Conservation (phyloP, 2,888 invertebrate species). For the Patella ulyssiponensis region DNA sequence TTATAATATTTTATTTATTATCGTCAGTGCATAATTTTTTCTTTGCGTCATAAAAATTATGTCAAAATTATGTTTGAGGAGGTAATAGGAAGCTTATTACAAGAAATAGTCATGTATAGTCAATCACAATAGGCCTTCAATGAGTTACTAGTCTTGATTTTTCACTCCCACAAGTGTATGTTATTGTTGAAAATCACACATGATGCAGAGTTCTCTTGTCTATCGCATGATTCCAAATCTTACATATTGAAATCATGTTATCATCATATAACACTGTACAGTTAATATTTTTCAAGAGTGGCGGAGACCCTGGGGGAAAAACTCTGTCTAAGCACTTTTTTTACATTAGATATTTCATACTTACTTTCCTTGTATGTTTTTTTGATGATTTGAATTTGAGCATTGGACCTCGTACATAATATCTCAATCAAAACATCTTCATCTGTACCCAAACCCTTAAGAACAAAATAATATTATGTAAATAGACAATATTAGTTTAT, state of each 20-base stretch:
- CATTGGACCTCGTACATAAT: constrained; percentile 71
- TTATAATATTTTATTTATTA: no score
- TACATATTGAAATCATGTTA: background rate
- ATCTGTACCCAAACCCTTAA: constrained; percentile 71
- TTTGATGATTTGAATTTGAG: constrained; percentile 69
- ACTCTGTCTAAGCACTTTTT: background rate
- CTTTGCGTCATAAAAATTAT: no score
- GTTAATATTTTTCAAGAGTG: background rate
- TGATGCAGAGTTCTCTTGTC: background rate
- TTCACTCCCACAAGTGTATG: no score
- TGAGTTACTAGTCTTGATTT: no score
- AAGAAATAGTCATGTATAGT: no score
- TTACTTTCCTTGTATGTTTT: constrained; percentile 69
- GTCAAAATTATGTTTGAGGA: no score
- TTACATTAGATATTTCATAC: constrained; percentile 31
- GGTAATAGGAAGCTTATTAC: no score
- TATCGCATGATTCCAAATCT: background rate
- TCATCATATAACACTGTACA: background rate
- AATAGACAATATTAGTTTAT: no score
- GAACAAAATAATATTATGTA: background rate
- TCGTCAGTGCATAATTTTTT: no score
- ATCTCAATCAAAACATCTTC: constrained; percentile 72
- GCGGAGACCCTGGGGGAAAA: no score
- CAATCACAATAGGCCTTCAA: no score
- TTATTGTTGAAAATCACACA: no score